Evolutionary conservation across 2,888 invertebrate genomes (phyloP), one percentile per base, ranked within the genome.

Genomic region (Ochropleura leucogaster): DNA sequence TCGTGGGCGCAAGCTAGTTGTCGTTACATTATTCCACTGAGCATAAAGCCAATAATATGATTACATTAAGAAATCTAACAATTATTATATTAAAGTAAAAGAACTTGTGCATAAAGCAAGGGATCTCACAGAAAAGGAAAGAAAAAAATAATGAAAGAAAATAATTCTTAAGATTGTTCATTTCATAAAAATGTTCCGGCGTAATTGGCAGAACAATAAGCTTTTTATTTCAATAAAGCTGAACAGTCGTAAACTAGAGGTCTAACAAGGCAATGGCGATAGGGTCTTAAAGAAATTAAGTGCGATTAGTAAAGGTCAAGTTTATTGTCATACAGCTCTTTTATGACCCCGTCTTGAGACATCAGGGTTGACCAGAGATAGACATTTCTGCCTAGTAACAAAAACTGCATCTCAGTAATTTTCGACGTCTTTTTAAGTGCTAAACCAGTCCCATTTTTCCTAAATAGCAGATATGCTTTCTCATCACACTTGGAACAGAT

Each of bases 261-360:
- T 72, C 72, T 84, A 79, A 77, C 72, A 77, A 69, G 68, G 60
- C 72, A 70, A 74, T 79, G 60, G 65, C 51, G 10, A 77, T 72
- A 63, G 64, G 59, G 60, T 71, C 66, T 72, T 80, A 74, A 70
- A 85, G 72, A 74, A 64, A 77, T 73, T 69, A 77, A 68, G 69
- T 78, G 74, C 77, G 85, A 85, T 85, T 79, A 87, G 78, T 66
- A 20, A 83, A 87, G 83, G 87, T 79, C 77, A 79, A 75, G 76
- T 78, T 79, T 74, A 79, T 68, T 72, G 70, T 70, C 73, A 69
- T 68, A 70, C 65, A 70, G 59, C 46, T 74, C 72, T 69, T 84
- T 87, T 83, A 82, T 68, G 79, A 79, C 55, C 20, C 42, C 9
- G 53, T 66, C 70, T 72, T 64, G 20, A 55, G 20, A 16, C 40